phyloP scores from a whole-genome alignment of 2,113 vertebrate genomes.

The Oncorhynchus keta region DNA sequence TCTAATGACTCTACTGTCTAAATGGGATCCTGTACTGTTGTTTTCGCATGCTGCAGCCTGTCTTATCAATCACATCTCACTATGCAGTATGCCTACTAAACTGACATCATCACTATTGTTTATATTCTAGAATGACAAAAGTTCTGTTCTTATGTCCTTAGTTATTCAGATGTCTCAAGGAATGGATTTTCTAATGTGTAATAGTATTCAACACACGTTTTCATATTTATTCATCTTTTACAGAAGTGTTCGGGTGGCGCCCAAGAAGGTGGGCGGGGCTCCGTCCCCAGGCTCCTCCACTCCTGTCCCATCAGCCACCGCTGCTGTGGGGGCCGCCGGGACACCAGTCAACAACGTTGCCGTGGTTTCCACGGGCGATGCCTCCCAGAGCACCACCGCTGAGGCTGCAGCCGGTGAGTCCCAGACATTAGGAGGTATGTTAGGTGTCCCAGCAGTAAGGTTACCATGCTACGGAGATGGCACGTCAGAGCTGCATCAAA shows the following conservation, averaged over 20 bases:
- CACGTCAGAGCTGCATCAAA: too few relatives aligned
- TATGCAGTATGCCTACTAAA: neutral
- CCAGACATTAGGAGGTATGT: neutral
- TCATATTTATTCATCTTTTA: neutral
- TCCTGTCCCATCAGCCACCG: constrained; percentile 59
- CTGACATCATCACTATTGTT: too few relatives aligned
- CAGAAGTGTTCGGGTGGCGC: constrained; percentile 92
- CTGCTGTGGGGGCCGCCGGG: constrained; percentile 54
- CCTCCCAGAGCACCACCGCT: constrained; percentile 68
- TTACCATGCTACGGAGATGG: too few relatives aligned
- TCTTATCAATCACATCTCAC: too few relatives aligned
- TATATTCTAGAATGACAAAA: too few relatives aligned
- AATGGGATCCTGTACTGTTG: constrained; percentile 18
- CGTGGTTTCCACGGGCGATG: constrained; percentile 85
- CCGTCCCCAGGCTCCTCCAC: constrained; percentile 46
- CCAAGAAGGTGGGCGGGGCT: constrained; percentile 77
- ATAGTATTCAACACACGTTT: neutral
- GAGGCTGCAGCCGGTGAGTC: constrained; percentile 77
- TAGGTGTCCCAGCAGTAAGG: neutral
- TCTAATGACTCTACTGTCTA: constrained; percentile 32
- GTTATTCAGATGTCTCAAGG: too few relatives aligned
- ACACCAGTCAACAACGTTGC: constrained; percentile 80
- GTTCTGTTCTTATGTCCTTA: too few relatives aligned
- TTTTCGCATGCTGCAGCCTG: neutral
- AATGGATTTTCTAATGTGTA: too few relatives aligned